Base-by-base conservation (phyloP, 2,113 vertebrate species). In the Aspiorhynchus laticeps region DNA sequence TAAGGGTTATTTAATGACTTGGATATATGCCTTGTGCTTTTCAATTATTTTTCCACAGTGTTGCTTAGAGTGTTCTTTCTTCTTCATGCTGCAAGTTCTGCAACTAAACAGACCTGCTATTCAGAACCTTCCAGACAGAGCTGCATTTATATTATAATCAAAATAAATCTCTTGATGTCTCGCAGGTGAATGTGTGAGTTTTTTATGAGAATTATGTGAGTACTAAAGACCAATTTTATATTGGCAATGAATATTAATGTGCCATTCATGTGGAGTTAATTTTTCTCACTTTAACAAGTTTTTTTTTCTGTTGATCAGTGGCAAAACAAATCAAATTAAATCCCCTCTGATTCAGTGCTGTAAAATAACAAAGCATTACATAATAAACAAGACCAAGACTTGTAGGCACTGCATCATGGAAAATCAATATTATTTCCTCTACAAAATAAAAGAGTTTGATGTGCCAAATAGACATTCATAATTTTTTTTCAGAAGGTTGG, bases 1-100 rank as follows among this genome's bases (percentile, higher is more conserved):
- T 48, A 77, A 77, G 43, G 43, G 46, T 48, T 48, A 77, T 48
- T 76, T 77, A 46, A 77, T 46, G 74, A 77, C 43, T 77, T 77
- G 43, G n/a, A 77, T 5, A 31, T 19, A 77, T 48, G 74, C 43
- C 74, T 48, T 28, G 41, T 76, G 43, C n/a, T 76, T 77, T 77
- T 48, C 26, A 77, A 48, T 77, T 48, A 77, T 46, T 46, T 46
- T 46, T 36, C 15, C 7, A 3, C 74, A 77, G 41, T 19, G 74
- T 76, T 48, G 74, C 43, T 28, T 7, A 12, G 43, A 19, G 43
- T 46, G 21, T 74, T 74, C 36, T 24, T 71, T 38, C 4, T 43
- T 41, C 71, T 41, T 74, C 36, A 14, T 43, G 21, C 36, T 73
- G 36, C 12, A 41, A 73, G 33, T 21, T n/a, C 19, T 73, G 21